phyloP scores from a whole-genome alignment of 2,113 vertebrate genomes.

The Cinclus cinclus region DNA sequence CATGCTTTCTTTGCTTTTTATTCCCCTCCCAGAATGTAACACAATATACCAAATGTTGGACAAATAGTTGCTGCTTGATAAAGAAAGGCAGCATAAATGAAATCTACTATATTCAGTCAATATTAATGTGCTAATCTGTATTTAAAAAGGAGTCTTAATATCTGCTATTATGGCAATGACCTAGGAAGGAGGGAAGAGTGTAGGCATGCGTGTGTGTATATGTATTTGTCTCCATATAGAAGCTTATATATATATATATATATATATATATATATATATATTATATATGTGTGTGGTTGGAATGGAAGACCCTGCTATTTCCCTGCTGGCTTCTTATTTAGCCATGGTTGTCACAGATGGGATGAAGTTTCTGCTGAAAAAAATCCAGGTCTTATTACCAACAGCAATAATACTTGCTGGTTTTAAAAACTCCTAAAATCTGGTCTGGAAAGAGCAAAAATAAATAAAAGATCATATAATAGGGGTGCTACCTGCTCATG shows the following conservation, averaged over 20 bases:
- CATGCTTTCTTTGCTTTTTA: not conserved
- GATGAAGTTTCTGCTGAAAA: conserved; percentile 21
- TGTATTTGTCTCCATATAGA: not conserved
- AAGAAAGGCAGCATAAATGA: conserved; percentile 1
- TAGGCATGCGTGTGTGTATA: not conserved
- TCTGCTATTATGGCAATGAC: not conserved
- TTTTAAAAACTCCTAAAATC: conserved; percentile 13
- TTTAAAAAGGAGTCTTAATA: not conserved
- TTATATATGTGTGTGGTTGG: no score
- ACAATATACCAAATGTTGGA: not conserved
- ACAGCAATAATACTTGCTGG: not conserved
- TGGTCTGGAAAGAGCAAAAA: conserved; percentile 13
- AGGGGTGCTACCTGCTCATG: not conserved
- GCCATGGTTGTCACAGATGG: not conserved
- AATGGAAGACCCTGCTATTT: not conserved
- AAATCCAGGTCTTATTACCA: not conserved
- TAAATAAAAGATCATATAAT: not conserved
- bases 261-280: no score
- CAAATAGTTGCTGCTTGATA: not conserved
- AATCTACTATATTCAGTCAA: not conserved
- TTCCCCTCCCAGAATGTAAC: not conserved
- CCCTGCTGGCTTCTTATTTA: not conserved
- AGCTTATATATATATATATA: not conserved
- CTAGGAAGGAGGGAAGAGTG: not conserved
- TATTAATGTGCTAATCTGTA: not conserved